Evolutionary conservation across 2,888 invertebrate species (phyloP).

Genomic region (Sclerodermus sp.): DNA sequence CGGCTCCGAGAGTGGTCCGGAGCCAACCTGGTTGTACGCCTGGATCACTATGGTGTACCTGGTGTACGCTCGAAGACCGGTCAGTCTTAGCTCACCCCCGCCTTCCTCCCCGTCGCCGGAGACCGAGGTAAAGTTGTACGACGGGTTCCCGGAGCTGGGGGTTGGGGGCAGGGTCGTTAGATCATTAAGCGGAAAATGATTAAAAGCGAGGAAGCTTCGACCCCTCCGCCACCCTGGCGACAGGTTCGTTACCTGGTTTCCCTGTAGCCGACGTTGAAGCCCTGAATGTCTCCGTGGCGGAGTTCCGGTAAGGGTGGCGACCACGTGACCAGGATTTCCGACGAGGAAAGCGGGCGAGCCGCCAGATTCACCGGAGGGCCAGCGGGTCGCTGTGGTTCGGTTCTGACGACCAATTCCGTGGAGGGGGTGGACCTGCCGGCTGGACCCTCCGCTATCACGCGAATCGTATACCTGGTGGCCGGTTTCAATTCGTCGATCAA

Average conservation of each 20-base stretch:
- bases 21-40: conserved; percentile 75
- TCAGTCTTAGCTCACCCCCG: conserved; percentile 66
- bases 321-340: conserved; percentile 75
- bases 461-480: conserved; percentile 70
- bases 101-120: conserved; percentile 72
- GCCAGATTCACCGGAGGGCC: conserved; percentile 70
- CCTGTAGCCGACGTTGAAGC: conserved; percentile 73
- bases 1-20: conserved; percentile 72
- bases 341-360: conserved; percentile 72
- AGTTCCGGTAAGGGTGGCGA: conserved; percentile 70
- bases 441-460: conserved; percentile 74
- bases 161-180: too few species aligned
- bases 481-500: conserved; percentile 71
- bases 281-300: conserved; percentile 74
- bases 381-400: conserved; percentile 72
- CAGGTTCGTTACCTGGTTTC: conserved; percentile 56
- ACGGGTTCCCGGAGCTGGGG: conserved; percentile 58
- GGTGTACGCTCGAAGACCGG: conserved; percentile 68
- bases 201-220: too few species aligned
- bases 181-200: too few species aligned
- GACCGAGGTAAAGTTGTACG: conserved; percentile 71
- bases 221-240: too few species aligned
- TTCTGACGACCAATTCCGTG: conserved; percentile 65
- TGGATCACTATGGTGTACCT: conserved; percentile 72
- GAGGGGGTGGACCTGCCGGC: conserved; percentile 72